phyloP scores from a whole-genome alignment of 2,113 vertebrate genomes.

The Epinephelus fuscoguttatus region DNA sequence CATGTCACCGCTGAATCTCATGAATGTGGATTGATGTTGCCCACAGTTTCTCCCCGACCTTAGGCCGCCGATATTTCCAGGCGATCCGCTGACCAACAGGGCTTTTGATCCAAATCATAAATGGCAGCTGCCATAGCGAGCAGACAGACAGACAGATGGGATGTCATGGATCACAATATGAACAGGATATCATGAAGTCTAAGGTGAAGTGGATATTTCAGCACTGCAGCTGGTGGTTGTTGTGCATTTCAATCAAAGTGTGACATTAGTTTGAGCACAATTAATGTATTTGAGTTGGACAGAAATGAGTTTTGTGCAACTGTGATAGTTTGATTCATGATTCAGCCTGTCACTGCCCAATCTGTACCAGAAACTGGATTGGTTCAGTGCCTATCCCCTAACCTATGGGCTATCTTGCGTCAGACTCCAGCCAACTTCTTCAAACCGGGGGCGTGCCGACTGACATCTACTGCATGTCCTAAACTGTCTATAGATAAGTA shows the following conservation, averaged over 20 bases:
- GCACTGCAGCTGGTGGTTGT: constrained; percentile 16
- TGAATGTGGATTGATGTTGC: constrained; percentile 56
- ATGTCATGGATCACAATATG: constrained; percentile 31
- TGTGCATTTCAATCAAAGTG: constrained; percentile 19
- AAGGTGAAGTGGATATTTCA: not conserved
- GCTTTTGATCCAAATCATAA: constrained; percentile 59
- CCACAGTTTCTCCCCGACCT: constrained; percentile 24
- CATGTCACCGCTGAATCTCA: not conserved
- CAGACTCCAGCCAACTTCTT: too few species aligned
- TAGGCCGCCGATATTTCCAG: constrained; percentile 15
- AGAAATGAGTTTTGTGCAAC: not conserved
- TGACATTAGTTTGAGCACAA: not conserved
- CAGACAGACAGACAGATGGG: constrained; percentile 42
- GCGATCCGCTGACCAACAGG: constrained; percentile 34
- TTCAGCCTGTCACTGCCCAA: not conserved
- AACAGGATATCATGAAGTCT: constrained; percentile 27
- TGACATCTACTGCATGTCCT: too few species aligned
- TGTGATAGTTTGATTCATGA: not conserved
- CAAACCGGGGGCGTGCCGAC: too few species aligned
- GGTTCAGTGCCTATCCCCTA: too few species aligned
- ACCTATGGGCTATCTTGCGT: too few species aligned
- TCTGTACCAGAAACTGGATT: too few species aligned
- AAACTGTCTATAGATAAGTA: too few species aligned
- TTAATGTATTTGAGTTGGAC: not conserved
- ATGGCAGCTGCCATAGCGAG: constrained; percentile 48